Evolutionary conservation across 1,140 invertebrate genomes (phyloP).

Genomic region (Phymastichus coffea): DNA sequence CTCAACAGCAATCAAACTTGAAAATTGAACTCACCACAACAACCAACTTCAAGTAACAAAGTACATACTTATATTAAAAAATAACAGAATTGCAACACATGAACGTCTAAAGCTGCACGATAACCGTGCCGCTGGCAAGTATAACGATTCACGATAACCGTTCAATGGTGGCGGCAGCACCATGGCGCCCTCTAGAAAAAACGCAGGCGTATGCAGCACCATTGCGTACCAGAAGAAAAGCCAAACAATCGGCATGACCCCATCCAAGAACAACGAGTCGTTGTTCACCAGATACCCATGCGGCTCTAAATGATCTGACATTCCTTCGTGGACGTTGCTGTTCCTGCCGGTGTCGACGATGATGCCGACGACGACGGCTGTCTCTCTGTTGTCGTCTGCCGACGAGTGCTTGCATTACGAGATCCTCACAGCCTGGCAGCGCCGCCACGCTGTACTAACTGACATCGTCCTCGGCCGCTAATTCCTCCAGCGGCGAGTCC

Average conservation of each 20-base stretch:
- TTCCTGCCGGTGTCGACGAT: too few species aligned
- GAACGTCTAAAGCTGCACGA: too few species aligned
- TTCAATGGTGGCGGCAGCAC: neutral
- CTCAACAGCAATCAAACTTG: too few species aligned
- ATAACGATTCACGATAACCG: neutral
- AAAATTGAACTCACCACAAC: too few species aligned
- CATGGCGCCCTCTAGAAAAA: neutral
- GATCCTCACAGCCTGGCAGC: conserved; percentile 21
- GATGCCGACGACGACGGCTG: neutral
- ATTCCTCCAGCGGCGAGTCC: conserved; percentile 43
- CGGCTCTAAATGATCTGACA: neutral
- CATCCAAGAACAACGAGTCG: neutral
- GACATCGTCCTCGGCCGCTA: conserved; percentile 29
- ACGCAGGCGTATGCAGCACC: conserved; percentile 12
- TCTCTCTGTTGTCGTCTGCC: neutral
- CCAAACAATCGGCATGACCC: conserved; percentile 5
- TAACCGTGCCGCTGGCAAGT: too few species aligned
- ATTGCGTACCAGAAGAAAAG: conserved; percentile 6
- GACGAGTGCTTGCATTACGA: neutral
- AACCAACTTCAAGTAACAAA: too few species aligned
- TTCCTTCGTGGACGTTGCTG: neutral
- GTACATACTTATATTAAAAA: too few species aligned
- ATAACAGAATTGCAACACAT: too few species aligned
- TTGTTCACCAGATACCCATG: neutral
- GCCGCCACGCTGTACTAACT: conserved; percentile 57